Conservation (phyloP, 2,113 vertebrate species). For the Bujurquina vittata region DNA sequence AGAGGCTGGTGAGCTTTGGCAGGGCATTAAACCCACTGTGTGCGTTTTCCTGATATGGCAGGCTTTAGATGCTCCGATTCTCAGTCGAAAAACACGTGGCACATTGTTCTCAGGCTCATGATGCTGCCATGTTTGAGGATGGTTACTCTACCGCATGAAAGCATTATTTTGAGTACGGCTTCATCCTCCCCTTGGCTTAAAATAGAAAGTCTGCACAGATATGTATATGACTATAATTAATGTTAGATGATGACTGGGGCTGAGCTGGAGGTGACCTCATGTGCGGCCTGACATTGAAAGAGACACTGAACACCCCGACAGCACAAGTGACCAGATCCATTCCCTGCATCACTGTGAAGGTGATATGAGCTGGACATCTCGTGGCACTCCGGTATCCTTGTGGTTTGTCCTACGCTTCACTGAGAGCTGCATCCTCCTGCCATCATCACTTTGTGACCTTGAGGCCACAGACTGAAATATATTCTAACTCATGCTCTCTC, state of each 20-base stretch:
- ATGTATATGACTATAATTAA: conserved; percentile 35
- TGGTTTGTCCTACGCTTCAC: conserved; percentile 29
- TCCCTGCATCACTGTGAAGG: conserved; percentile 38
- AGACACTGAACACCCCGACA: conserved; percentile 44
- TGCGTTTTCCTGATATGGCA: conserved; percentile 53
- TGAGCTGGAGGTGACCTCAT: conserved; percentile 62
- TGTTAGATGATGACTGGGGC: conserved; percentile 46
- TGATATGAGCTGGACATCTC: conserved; percentile 53
- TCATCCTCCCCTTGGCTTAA: conserved; percentile 3
- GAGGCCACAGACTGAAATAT: conserved; percentile 17
- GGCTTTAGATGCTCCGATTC: conserved; percentile 26
- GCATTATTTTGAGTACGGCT: conserved; percentile 38
- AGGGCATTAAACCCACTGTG: conserved; percentile 21
- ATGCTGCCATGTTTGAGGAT: conserved; percentile 22
- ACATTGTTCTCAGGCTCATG: conserved; percentile 34
- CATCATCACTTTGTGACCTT: conserved; percentile 5
- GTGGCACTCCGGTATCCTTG: conserved; percentile 23
- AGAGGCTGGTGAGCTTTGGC: conserved; percentile 29
- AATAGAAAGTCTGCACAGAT: conserved; percentile 5
- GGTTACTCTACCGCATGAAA: conserved; percentile 33
- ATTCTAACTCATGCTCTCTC: background rate
- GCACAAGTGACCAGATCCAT: conserved; percentile 49
- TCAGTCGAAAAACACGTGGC: conserved; percentile 22
- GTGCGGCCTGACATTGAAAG: conserved; percentile 10
- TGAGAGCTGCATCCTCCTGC: conserved; percentile 1